Evolutionary conservation across 2,888 invertebrate genomes (phyloP).

Genomic region (Noctua comes): DNA sequence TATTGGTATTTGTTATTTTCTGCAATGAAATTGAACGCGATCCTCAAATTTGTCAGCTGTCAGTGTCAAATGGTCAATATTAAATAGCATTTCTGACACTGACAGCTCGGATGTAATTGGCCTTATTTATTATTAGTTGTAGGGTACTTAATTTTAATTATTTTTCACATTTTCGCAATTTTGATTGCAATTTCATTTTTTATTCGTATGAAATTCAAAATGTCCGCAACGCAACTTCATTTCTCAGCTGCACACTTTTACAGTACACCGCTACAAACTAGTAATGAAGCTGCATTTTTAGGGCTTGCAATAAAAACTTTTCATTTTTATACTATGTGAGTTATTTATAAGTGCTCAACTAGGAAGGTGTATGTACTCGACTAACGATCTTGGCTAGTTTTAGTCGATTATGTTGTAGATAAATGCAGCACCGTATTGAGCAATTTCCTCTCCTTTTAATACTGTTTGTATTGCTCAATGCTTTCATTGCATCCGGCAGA

Average conservation of each 20-base stretch:
- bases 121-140: neutral
- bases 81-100: neutral
- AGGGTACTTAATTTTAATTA: neutral
- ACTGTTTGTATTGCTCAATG: constrained; percentile 35
- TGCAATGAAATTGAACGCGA: neutral
- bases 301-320: constrained; percentile 19
- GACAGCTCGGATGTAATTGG: neutral
- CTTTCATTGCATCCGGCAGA: constrained; percentile 51
- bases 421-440: constrained; percentile 30
- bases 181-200: constrained; percentile 4
- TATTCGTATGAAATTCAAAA: constrained; percentile 8
- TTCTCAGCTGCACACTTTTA: constrained; percentile 26
- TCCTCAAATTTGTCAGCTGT: neutral
- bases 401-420: constrained; percentile 14
- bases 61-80: neutral
- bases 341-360: constrained; percentile 1
- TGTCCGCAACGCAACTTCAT: constrained; percentile 13
- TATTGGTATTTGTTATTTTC: neutral
- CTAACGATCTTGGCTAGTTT: constrained; percentile 8
- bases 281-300: constrained; percentile 43
- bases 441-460: constrained; percentile 49
- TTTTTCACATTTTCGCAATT: neutral
- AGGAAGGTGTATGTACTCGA: neutral
- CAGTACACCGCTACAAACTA: constrained; percentile 24
- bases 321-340: too few relatives aligned